phyloP scores from a whole-genome alignment of 2,797 vertebrate species.

The Pachyuromys duprasi region DNA sequence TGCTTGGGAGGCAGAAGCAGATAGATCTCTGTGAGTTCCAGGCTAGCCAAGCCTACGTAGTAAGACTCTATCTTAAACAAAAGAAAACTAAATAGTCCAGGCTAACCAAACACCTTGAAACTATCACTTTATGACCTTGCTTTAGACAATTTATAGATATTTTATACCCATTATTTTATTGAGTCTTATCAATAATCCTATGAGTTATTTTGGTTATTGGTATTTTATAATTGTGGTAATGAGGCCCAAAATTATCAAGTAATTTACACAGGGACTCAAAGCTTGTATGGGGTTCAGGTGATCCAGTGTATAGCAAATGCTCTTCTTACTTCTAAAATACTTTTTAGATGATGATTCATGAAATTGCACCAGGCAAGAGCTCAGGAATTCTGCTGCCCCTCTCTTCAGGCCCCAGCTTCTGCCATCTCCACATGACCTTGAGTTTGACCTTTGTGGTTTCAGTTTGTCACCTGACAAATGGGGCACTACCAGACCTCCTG shows the following conservation, averaged over 20 bases:
- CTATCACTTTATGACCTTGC: background rate
- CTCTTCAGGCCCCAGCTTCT: background rate
- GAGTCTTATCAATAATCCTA: background rate
- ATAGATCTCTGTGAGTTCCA: background rate
- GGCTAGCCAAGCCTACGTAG: background rate
- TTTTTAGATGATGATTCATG: background rate
- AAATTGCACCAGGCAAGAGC: background rate
- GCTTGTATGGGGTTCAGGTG: background rate
- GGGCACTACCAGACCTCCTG: background rate
- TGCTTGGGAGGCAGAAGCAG: background rate
- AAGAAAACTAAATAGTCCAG: background rate
- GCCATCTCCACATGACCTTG: background rate
- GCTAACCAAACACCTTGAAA: background rate
- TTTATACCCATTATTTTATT: background rate
- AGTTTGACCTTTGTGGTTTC: background rate
- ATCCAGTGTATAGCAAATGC: background rate
- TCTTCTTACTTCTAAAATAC: background rate
- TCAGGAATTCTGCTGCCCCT: background rate
- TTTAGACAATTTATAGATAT: background rate
- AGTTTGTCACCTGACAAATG: background rate
- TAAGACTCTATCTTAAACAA: background rate
- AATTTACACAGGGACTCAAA: background rate
- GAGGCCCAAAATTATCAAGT: background rate
- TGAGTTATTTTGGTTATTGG: background rate
- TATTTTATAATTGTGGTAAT: slow-evolving; percentile 27